Conservation (phyloP, 1,140 invertebrate species). For the Stegodyphus dumicola region DNA sequence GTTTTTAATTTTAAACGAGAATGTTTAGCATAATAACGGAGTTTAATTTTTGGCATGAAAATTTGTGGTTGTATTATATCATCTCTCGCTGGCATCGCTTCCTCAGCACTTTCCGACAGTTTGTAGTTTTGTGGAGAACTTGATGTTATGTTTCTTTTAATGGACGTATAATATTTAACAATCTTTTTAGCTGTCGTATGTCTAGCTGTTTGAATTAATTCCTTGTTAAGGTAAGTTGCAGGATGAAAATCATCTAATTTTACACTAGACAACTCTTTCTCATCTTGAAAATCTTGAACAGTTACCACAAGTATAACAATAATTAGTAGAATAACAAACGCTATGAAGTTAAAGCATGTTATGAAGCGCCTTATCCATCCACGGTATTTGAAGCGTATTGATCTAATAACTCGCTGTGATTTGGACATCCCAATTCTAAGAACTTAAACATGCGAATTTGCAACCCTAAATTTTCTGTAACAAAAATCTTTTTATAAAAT, state of each 20-base stretch:
- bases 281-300: slow-evolving; percentile 2
- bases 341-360: slow-evolving; percentile 10
- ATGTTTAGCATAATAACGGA: slow-evolving; percentile 22
- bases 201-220: no score
- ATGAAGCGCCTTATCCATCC: neutral
- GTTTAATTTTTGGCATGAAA: slow-evolving; percentile 27
- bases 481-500: slow-evolving; percentile 1
- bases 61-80: neutral
- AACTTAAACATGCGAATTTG: neutral
- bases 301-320: neutral
- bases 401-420: neutral
- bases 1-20: neutral
- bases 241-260: slow-evolving; percentile 27
- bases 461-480: neutral
- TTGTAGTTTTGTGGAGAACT: neutral
- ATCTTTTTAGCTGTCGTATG: neutral
- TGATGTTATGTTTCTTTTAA: neutral
- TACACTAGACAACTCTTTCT: neutral
- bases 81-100: neutral
- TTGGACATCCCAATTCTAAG: slow-evolving; percentile 28
- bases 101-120: neutral
- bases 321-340: neutral
- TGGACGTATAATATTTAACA: neutral
- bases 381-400: slow-evolving; percentile 25
- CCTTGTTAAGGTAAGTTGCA: slow-evolving; percentile 2